Evolutionary conservation across 1,140 invertebrate species (phyloP).

Genomic region (Heliconius himera): DNA sequence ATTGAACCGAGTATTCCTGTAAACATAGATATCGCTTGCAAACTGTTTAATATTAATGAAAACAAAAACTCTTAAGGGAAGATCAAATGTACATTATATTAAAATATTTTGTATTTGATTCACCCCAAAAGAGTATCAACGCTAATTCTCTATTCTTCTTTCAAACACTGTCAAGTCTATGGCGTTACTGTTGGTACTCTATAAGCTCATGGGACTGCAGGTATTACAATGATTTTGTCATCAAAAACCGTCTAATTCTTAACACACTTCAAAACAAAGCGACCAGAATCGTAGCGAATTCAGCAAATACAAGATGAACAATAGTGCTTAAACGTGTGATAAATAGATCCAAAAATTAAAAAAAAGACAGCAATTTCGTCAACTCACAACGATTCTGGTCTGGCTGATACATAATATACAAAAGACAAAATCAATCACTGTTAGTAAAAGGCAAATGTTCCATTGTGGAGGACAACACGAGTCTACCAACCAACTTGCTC

Average conservation of each 20-base stretch:
- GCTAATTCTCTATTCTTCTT: slow-evolving; percentile 16
- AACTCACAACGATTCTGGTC: neutral
- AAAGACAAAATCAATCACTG: slow-evolving; percentile 28
- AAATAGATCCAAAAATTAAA: neutral
- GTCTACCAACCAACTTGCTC: slow-evolving; percentile 42
- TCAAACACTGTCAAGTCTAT: slow-evolving; percentile 32
- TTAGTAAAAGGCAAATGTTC: slow-evolving; percentile 23
- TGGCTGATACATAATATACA: neutral
- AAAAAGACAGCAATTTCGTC: neutral
- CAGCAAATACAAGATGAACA: neutral
- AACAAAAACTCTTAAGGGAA: slow-evolving; percentile 15
- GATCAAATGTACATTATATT: slow-evolving; percentile 21
- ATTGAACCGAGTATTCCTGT: slow-evolving; percentile 97
- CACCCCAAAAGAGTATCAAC: slow-evolving; percentile 21
- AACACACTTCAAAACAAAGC: neutral
- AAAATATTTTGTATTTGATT: slow-evolving; percentile 24
- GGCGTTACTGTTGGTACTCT: slow-evolving; percentile 24
- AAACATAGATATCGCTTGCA: slow-evolving; percentile 44
- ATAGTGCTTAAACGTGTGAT: neutral
- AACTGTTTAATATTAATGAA: neutral
- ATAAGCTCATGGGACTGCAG: slow-evolving; percentile 28
- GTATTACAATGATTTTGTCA: slow-evolving; percentile 34
- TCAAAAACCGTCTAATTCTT: slow-evolving; percentile 2
- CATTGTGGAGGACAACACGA: slow-evolving; percentile 36
- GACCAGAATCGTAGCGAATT: neutral